phyloP scores from a whole-genome alignment of 2,888 invertebrate species.

The Meta bourneti region DNA sequence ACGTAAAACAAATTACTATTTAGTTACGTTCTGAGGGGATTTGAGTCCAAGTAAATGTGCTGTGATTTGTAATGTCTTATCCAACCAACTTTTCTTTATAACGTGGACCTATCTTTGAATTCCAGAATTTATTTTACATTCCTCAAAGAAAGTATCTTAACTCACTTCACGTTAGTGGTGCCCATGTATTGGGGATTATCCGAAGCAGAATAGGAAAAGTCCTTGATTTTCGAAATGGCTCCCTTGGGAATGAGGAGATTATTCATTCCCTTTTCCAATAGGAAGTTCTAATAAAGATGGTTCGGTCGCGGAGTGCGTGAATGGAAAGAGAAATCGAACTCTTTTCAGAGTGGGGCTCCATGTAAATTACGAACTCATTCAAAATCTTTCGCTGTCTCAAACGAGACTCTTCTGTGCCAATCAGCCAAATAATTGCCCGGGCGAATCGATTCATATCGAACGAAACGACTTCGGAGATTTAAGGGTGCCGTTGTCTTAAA shows the following conservation, averaged over 20 bases:
- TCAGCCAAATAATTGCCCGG: not conserved
- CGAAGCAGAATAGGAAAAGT: not conserved
- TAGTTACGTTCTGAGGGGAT: too few species aligned
- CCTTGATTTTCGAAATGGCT: not conserved
- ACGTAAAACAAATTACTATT: too few species aligned
- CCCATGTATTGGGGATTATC: not conserved
- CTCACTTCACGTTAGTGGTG: not conserved
- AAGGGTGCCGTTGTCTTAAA: not conserved
- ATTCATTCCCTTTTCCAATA: not conserved
- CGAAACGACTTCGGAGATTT: not conserved
- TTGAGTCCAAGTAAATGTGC: too few species aligned
- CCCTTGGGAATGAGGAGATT: not conserved
- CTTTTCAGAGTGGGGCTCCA: not conserved
- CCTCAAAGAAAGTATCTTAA: too few species aligned
- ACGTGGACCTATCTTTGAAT: too few species aligned
- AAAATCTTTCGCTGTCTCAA: not conserved
- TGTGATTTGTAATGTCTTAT: too few species aligned
- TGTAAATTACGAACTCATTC: not conserved
- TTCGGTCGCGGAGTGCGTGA: not conserved
- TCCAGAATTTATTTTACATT: too few species aligned
- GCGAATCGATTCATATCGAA: not conserved
- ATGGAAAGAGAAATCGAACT: not conserved
- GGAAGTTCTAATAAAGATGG: not conserved
- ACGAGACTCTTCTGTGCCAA: not conserved
- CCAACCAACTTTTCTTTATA: too few species aligned